Conservation (phyloP, 2,888 invertebrate species). For the Apotomis betuletana region DNA sequence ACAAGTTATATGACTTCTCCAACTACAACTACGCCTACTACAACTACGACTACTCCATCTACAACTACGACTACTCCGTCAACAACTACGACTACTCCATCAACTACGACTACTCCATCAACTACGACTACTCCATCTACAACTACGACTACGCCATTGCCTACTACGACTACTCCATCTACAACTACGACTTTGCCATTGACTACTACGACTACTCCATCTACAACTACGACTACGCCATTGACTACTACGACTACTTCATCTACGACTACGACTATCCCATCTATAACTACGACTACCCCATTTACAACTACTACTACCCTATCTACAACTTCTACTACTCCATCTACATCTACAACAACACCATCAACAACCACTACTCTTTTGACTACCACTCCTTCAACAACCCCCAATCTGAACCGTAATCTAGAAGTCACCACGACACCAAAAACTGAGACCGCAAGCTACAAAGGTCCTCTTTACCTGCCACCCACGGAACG, state of each 20-base stretch:
- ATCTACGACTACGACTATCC: neutral
- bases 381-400: too few relatives aligned
- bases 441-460: neutral
- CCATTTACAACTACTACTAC: too few relatives aligned
- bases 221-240: neutral
- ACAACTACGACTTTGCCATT: neutral
- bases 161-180: neutral
- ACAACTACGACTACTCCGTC: too few relatives aligned
- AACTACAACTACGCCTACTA: neutral
- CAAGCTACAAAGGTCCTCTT: neutral
- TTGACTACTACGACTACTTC: neutral
- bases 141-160: neutral
- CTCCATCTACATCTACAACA: too few relatives aligned
- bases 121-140: neutral
- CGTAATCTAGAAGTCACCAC: neutral
- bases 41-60: neutral
- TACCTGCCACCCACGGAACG: constrained; percentile 1
- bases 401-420: neutral
- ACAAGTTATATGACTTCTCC: neutral
- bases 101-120: neutral
- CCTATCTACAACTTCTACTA: too few relatives aligned
- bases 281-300: too few relatives aligned
- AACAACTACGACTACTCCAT: neutral
- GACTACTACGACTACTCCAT: neutral
- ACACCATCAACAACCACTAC: too few relatives aligned